Evolutionary conservation across 2,888 invertebrate species (phyloP).

Genomic region (Orthosia incerta): DNA sequence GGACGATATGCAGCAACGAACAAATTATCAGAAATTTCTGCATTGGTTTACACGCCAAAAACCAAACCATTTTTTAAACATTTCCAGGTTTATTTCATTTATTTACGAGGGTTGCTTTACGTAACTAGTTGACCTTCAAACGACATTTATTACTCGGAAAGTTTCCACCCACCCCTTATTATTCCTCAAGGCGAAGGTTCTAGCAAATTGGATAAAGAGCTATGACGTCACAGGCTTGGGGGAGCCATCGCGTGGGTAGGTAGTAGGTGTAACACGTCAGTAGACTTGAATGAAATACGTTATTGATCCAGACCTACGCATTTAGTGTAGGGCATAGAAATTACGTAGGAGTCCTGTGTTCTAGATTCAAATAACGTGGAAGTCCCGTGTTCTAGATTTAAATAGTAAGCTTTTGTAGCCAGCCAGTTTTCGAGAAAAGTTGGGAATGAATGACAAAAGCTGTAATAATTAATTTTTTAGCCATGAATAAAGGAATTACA

Average conservation of each 20-base stretch:
- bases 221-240: slow-evolving; percentile 45
- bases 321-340: background rate
- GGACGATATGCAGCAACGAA: too few species aligned
- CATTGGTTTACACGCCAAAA: too few species aligned
- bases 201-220: slow-evolving; percentile 19
- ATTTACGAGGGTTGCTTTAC: slow-evolving; percentile 8
- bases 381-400: background rate
- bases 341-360: background rate
- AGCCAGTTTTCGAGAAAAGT: background rate
- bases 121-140: slow-evolving; percentile 21
- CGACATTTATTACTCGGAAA: slow-evolving; percentile 19
- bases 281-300: slow-evolving; percentile 13
- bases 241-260: background rate
- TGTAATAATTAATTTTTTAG: too few species aligned
- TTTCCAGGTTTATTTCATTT: slow-evolving; percentile 10
- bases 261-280: slow-evolving; percentile 20
- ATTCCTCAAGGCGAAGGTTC: slow-evolving; percentile 3
- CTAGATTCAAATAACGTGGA: background rate
- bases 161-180: slow-evolving; percentile 3
- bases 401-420: too few species aligned
- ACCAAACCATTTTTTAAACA: background rate
- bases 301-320: slow-evolving; percentile 17
- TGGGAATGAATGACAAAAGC: too few species aligned
- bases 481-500: too few species aligned
- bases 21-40: too few species aligned